phyloP scores from a whole-genome alignment of 1,140 invertebrate genomes.

The Mercenaria mercenaria region DNA sequence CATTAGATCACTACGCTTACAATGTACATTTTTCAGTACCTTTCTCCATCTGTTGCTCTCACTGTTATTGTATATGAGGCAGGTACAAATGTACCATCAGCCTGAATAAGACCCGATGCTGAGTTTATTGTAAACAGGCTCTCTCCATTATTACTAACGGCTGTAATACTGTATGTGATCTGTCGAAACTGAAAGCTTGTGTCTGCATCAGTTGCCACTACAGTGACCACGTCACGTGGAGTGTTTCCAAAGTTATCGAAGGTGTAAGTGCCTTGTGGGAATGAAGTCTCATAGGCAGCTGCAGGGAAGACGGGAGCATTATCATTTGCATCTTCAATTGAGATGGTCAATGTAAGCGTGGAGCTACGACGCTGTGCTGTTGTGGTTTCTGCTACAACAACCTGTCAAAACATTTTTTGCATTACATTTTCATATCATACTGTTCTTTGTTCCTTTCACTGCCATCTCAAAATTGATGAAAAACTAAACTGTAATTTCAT shows the following conservation, averaged over 20 bases:
- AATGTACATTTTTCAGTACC: too few species aligned
- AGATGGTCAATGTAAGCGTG: constrained; percentile 68
- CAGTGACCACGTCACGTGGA: constrained; percentile 56
- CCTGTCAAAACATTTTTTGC: constrained; percentile 61
- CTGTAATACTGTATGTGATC: constrained; percentile 70
- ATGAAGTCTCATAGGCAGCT: constrained; percentile 21
- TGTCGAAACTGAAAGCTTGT: constrained; percentile 2
- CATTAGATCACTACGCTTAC: too few species aligned
- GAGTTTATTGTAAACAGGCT: constrained; percentile 66
- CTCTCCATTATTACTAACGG: constrained; percentile 68
- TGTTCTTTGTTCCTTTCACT: background rate
- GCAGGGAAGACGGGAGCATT: constrained; percentile 72
- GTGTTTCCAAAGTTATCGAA: constrained; percentile 30
- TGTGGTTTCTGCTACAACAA: constrained; percentile 65
- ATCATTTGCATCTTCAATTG: constrained; percentile 66
- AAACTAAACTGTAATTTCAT: too few species aligned
- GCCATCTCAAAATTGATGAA: too few species aligned
- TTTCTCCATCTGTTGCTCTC: constrained; percentile 65
- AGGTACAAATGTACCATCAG: constrained; percentile 63
- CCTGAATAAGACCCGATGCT: constrained; percentile 29
- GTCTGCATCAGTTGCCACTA: constrained; percentile 75
- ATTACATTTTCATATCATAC: background rate
- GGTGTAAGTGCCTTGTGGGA: constrained; percentile 68
- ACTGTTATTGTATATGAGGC: constrained; percentile 67
- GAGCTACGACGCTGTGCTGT: constrained; percentile 16